Evolutionary conservation across 2,797 vertebrate species (phyloP).

Genomic region (Artibeus jamaicensis): DNA sequence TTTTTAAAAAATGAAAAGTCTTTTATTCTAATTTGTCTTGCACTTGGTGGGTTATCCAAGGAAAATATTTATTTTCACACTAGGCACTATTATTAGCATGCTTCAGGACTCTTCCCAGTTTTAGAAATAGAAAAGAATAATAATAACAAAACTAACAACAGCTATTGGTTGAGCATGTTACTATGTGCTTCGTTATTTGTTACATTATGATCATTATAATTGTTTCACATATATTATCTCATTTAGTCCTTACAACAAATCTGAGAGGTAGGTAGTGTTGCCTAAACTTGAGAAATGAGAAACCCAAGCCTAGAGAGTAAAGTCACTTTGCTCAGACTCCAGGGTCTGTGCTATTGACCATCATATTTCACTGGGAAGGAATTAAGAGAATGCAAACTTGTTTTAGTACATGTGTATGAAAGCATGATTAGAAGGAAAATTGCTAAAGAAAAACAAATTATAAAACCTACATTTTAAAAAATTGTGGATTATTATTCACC

Average conservation of each 20-base stretch:
- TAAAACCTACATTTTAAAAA: not conserved
- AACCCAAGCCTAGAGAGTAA: not conserved
- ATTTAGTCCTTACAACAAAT: not conserved
- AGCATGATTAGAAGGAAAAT: conserved; percentile 9
- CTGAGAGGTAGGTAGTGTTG: not conserved
- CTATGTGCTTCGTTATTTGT: not conserved
- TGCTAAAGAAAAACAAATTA: not conserved
- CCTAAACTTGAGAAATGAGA: not conserved
- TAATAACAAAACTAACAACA: not conserved
- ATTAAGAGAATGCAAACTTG: not conserved
- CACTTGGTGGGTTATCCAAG: not conserved
- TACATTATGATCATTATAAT: not conserved
- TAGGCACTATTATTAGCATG: not conserved
- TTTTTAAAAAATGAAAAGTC: not conserved
- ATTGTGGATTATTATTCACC: not conserved
- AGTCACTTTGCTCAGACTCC: not conserved
- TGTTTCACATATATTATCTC: not conserved
- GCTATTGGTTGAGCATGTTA: not conserved
- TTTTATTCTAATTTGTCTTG: not conserved
- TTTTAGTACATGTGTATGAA: not conserved
- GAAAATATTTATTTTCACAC: conserved; percentile 26
- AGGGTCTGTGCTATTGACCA: not conserved
- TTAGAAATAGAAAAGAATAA: not conserved
- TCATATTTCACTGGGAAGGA: not conserved
- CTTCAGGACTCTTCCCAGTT: not conserved